Conservation (phyloP, 2,113 vertebrate genomes). For the Hemichromis elongatus region DNA sequence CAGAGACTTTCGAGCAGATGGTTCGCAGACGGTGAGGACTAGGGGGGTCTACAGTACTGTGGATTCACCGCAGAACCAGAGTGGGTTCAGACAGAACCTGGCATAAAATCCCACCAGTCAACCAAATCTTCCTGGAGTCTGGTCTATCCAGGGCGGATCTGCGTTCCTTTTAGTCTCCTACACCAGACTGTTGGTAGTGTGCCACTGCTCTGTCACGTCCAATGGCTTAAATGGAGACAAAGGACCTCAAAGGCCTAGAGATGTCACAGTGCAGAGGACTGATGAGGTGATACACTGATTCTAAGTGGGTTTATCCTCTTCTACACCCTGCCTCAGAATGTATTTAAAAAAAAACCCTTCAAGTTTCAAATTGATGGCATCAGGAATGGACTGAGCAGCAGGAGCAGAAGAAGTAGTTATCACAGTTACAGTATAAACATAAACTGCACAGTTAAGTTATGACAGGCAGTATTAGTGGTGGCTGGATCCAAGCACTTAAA, state of each 20-base stretch:
- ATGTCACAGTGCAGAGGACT: constrained; percentile 21
- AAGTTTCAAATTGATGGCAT: constrained; percentile 26
- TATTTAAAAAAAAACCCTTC: constrained; percentile 7
- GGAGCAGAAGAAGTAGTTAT: constrained; percentile 22
- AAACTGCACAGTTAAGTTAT: constrained; percentile 41
- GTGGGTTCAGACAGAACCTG: constrained; percentile 52
- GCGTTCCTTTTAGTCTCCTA: constrained; percentile 30
- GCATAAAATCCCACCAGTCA: constrained; percentile 29
- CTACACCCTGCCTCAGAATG: not conserved
- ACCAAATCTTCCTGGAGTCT: constrained; percentile 38
- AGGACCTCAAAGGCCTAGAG: constrained; percentile 6
- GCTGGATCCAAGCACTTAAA: constrained; percentile 29
- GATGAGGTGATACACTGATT: constrained; percentile 13
- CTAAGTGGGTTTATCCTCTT: constrained; percentile 7
- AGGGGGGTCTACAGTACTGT: constrained; percentile 30
- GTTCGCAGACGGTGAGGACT: constrained; percentile 53
- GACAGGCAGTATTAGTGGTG: constrained; percentile 49
- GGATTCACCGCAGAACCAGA: constrained; percentile 49
- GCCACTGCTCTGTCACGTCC: constrained; percentile 27
- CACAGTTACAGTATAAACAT: constrained; percentile 45
- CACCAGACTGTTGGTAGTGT: constrained; percentile 27
- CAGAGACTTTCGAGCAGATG: constrained; percentile 58
- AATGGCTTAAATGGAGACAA: constrained; percentile 20
- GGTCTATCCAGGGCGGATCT: constrained; percentile 19
- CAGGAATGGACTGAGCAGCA: not conserved